phyloP scores from a whole-genome alignment of 2,113 vertebrate species.

The Actenoides lindsayi region DNA sequence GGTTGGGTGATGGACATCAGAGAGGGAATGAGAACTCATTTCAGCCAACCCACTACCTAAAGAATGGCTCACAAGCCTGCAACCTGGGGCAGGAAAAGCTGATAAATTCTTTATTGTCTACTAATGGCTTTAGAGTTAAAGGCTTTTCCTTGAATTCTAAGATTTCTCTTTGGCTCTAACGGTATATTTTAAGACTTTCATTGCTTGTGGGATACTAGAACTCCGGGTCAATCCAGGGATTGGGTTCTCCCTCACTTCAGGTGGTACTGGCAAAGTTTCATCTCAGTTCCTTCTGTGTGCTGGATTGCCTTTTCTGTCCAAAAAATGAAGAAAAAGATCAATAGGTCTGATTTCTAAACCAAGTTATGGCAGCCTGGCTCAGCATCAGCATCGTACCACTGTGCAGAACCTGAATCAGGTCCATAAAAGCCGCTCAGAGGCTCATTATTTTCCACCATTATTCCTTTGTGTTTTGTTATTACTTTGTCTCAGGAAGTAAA shows the following conservation, averaged over 20 bases:
- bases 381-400: background rate
- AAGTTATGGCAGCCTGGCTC: background rate
- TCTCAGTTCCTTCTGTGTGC: background rate
- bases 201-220: rapidly evolving
- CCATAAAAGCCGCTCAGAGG: background rate
- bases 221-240: no score
- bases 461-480: background rate
- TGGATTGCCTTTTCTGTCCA: background rate
- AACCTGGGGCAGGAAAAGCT: background rate
- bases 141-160: background rate
- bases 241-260: background rate
- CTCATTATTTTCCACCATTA: background rate
- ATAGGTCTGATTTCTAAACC: background rate
- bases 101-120: background rate
- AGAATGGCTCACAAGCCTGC: rapidly evolving
- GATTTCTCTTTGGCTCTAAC: background rate
- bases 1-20: background rate
- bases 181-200: background rate
- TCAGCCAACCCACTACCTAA: background rate
- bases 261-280: background rate
- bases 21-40: background rate
- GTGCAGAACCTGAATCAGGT: background rate
- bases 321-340: background rate
- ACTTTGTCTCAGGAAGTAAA: background rate
- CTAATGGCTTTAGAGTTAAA: background rate